Base-by-base conservation (phyloP, 2,888 invertebrate species). In the Argyresthia albistria region DNA sequence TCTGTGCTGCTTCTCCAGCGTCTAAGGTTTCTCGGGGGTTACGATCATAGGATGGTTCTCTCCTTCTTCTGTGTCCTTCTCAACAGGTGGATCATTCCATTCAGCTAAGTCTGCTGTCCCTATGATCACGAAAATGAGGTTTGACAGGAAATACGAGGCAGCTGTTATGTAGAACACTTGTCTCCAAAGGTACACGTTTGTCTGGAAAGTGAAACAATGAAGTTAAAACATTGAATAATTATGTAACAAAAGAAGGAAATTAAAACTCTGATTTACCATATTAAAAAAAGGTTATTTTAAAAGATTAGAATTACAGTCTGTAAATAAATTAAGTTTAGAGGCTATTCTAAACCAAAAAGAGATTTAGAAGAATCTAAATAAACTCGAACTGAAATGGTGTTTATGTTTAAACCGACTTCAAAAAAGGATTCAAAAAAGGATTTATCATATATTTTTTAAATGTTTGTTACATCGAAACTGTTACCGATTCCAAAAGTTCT, bases 131-230 rank as follows among this genome's bases (percentile, higher is more conserved):
- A 92, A 95, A 36, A 92, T 71, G 0, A 91, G 68, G 61, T 93
- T 92, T 3, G 93, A 91, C 8, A 90, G 61, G 15, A 93, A 76
- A 62, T 93, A 94, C 15, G 94, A 74, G 0, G 83, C 90, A 1
- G 93, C 90, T 0, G 95, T 88, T 16, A 93, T 81, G 62, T 92
- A 91, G 78, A 95, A 95, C 1, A 95, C 91, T 49, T 89, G 84
- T 53, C 91, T 88, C 95, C 95, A 95, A 58, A 93, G 90, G 15
- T 69, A 59, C 49, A 88, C 87, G 63, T 90, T 82, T 46, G 80
- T 80, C 94, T 94, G 76, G 42, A 83, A 83, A 56, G 43, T 11
- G n/a, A 12, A 14, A 43, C 8, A n/a, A 1, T 43, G 12, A 43
- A 43, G n/a, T 4, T 8, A 11, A 4, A 39, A 4, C 7, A 39